Conservation (phyloP, 2,113 vertebrate species). For the Turdus rufiventris region DNA sequence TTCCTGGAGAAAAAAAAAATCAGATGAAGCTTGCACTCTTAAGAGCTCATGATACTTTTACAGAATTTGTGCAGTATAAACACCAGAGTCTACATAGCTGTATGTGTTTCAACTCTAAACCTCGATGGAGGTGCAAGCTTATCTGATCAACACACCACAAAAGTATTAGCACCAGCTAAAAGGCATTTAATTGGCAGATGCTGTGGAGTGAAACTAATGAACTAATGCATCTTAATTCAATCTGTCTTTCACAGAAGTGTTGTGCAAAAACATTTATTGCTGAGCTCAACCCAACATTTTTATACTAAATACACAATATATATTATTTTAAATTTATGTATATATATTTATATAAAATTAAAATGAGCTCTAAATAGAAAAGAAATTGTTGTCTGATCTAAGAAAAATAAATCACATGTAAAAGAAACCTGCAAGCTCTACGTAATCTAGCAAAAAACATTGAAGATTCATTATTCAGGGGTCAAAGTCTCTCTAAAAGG, state of each 20-base stretch:
- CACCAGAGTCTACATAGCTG: background rate
- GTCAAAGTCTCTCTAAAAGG: background rate
- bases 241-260: conserved; percentile 54
- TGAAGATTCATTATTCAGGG: background rate
- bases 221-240: conserved; percentile 48
- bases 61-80: background rate
- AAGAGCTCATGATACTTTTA: background rate
- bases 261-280: conserved; percentile 72
- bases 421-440: conserved; percentile 48
- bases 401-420: conserved; percentile 60
- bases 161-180: conserved; percentile 24
- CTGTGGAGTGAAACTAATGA: conserved; percentile 25
- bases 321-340: conserved; percentile 63
- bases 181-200: conserved; percentile 45
- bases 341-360: conserved; percentile 71
- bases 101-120: background rate
- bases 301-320: conserved; percentile 71
- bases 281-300: conserved; percentile 72
- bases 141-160: conserved; percentile 19
- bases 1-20: background rate
- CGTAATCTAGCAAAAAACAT: conserved; percentile 28
- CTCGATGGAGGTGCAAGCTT: background rate
- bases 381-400: conserved; percentile 60
- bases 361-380: conserved; percentile 67
- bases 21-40: background rate